Percentiles rank a stretch among this genome's conserved stretches.
These are phyloP conservation scores for Manis javanica DNA, from an alignment of 2,797 vertebrate species.

Conservation along the genomic window DNA sequence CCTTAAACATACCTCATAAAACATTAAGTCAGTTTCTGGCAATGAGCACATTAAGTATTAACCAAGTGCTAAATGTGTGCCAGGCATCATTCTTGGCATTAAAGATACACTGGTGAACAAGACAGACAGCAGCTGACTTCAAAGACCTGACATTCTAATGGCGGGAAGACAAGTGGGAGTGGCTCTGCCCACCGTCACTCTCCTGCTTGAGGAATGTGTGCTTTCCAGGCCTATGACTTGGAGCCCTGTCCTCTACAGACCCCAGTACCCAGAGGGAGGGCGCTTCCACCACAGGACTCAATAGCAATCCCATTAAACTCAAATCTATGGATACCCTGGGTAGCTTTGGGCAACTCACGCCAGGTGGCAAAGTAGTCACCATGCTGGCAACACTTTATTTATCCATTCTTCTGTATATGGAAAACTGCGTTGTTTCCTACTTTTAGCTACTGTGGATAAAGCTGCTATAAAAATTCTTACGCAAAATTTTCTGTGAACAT, in stretches of 20 bases:
- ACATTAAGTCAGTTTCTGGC: not conserved
- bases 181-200: not conserved
- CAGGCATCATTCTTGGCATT: fast-evolving
- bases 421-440: not conserved
- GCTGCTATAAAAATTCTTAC: not conserved
- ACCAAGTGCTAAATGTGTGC: not conserved
- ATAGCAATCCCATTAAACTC: not conserved
- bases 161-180: not conserved
- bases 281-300: fast-evolving
- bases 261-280: not conserved
- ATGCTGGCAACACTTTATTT: not conserved
- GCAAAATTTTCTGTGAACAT: not conserved
- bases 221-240: no score
- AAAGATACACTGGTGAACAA: not conserved
- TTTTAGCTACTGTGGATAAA: not conserved
- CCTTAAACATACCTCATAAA: not conserved
- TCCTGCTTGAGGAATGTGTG: not conserved
- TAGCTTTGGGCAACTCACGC: not conserved
- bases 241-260: not conserved
- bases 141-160: not conserved
- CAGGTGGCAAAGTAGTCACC: not conserved
- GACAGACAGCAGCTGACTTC: fast-evolving
- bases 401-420: not conserved
- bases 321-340: not conserved
- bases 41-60: not conserved